phyloP scores from a whole-genome alignment of 2,113 vertebrate genomes.

The Dolichotis patagonum region DNA sequence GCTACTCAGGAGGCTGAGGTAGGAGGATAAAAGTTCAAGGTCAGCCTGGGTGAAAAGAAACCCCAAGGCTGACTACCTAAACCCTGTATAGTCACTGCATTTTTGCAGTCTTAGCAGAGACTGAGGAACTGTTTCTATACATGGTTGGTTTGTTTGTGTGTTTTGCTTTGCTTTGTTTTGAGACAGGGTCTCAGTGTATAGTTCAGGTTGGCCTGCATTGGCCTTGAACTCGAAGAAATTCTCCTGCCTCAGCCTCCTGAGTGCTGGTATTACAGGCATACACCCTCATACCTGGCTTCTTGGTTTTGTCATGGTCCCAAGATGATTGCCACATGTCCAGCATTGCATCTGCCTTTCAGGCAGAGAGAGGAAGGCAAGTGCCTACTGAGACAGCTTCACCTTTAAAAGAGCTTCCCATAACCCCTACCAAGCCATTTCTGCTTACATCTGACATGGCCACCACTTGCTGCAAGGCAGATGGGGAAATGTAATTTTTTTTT shows the following conservation, averaged over 20 bases:
- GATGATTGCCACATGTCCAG: neutral
- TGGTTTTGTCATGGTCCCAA: neutral
- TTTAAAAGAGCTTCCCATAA: neutral
- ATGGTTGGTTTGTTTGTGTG: neutral
- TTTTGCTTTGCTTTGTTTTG: neutral
- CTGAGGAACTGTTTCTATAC: neutral
- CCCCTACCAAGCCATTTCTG: neutral
- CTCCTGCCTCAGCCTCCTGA: neutral
- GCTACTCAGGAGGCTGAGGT: neutral
- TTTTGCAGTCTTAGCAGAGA: neutral
- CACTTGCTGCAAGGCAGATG: neutral
- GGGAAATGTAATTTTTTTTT: neutral
- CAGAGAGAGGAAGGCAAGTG: neutral
- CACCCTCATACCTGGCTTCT: no score
- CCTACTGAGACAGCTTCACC: neutral
- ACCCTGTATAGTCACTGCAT: neutral
- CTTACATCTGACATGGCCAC: neutral
- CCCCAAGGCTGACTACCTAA: neutral
- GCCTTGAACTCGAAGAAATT: neutral
- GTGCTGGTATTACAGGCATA: neutral
- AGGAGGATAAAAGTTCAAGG: neutral
- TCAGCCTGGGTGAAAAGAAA: neutral
- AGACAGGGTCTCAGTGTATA: neutral
- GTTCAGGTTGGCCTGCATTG: neutral
- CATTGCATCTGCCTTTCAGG: neutral